A percentile compares a stretch with the other conserved stretches of the same genome.
These are phyloP conservation scores for Papilio gigon DNA, from an alignment of 2,888 invertebrate genomes.

Conservation along the genomic window DNA sequence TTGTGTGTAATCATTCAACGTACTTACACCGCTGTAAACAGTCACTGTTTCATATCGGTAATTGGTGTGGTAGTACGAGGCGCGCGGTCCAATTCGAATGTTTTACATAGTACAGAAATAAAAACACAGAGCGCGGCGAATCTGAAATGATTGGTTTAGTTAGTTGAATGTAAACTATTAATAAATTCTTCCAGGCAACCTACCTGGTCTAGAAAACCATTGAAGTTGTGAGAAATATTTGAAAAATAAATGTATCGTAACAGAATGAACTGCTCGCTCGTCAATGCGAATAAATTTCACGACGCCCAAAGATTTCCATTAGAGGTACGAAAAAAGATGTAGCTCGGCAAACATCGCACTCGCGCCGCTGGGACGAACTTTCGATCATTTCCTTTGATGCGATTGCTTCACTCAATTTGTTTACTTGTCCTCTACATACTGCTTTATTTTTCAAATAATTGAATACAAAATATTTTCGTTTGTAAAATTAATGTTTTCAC, in stretches of 20 bases:
- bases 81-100: not conserved
- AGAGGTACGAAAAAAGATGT: constrained; percentile 39
- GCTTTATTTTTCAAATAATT: constrained; percentile 12
- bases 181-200: no score
- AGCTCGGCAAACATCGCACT: constrained; percentile 35
- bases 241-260: constrained; percentile 26
- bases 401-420: constrained; percentile 36
- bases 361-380: constrained; percentile 28
- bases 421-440: constrained; percentile 31
- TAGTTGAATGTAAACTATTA: no score
- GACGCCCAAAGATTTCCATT: constrained; percentile 35
- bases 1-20: not conserved
- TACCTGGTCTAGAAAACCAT: no score
- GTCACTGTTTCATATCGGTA: constrained; percentile 1
- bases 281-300: constrained; percentile 38
- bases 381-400: constrained; percentile 39
- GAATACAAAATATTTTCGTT: not conserved
- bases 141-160: no score
- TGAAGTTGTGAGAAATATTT: not conserved
- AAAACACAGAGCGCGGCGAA: no score
- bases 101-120: not conserved
- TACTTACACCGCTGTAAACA: not conserved
- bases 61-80: constrained; percentile 1
- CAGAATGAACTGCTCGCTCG: constrained; percentile 27
- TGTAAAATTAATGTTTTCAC: not conserved